phyloP scores from a whole-genome alignment of 2,888 invertebrate genomes.

The Cataglyphis altisquamis region DNA sequence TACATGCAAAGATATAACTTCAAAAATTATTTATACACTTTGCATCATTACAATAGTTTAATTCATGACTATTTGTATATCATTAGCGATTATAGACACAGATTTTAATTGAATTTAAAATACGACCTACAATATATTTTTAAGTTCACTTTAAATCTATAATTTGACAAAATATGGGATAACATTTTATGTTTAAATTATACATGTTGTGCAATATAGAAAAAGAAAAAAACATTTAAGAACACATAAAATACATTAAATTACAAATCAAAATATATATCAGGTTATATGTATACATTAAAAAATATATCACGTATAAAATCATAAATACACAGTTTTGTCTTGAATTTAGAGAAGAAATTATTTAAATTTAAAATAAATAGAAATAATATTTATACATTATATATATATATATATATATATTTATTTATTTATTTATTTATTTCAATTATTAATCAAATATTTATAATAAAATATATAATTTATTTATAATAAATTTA shows the following conservation, averaged over 20 bases:
- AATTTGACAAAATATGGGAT: neutral
- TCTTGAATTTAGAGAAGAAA: too few relatives aligned
- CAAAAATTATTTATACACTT: conserved; percentile 21
- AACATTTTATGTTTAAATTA: neutral
- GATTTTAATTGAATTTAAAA: neutral
- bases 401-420: too few relatives aligned
- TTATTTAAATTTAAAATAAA: too few relatives aligned
- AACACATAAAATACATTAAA: neutral
- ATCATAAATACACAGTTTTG: too few relatives aligned
- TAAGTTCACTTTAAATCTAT: neutral
- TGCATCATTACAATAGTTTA: neutral
- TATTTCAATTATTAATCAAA: too few relatives aligned
- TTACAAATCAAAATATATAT: neutral
- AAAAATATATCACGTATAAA: too few relatives aligned
- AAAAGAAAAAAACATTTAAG: neutral
- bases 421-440: too few relatives aligned
- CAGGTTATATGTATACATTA: too few relatives aligned
- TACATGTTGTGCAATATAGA: neutral
- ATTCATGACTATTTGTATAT: conserved; percentile 17
- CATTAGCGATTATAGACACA: neutral
- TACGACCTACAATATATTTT: neutral
- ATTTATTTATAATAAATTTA: too few relatives aligned
- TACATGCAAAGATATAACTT: conserved; percentile 15
- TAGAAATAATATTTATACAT: too few relatives aligned
- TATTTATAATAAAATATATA: too few relatives aligned